Conservation (phyloP, 1,140 invertebrate genomes). For the Drosophila repletoides region DNA sequence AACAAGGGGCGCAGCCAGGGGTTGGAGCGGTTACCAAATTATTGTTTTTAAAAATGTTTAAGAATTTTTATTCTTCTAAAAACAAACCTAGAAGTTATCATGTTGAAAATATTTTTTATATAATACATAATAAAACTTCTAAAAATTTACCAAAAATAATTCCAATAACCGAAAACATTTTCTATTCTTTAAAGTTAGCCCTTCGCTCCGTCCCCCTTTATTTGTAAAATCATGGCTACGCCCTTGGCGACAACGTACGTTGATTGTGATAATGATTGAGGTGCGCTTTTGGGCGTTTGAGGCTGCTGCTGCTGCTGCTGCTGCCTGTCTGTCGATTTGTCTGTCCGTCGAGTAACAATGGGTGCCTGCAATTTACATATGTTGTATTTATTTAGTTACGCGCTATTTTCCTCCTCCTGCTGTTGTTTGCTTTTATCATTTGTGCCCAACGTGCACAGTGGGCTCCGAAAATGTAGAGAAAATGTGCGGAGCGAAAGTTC, state of each 20-base stretch:
- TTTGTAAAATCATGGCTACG: too few species aligned
- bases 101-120: too few species aligned
- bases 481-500: conserved; percentile 21
- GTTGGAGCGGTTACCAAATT: too few species aligned
- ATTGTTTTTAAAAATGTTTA: too few species aligned
- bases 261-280: conserved; percentile 44
- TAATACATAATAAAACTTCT: too few species aligned
- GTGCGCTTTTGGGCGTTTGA: conserved; percentile 11
- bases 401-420: conserved; percentile 44
- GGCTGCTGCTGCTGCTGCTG: neutral
- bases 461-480: neutral
- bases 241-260: conserved; percentile 5
- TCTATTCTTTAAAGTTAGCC: too few species aligned
- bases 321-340: neutral
- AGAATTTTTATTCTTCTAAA: too few species aligned
- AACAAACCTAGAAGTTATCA: too few species aligned
- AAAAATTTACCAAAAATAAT: too few species aligned
- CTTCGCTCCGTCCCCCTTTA: too few species aligned
- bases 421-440: conserved; percentile 49
- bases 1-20: too few species aligned
- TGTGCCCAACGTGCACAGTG: conserved; percentile 38
- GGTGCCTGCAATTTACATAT: conserved; percentile 57
- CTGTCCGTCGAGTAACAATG: conserved; percentile 5
- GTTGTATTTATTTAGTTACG: conserved; percentile 60
- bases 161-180: too few species aligned